Evolutionary conservation across 2,113 vertebrate species (phyloP), one percentile per base, ranked within the genome.

Genomic region (Mungos mungo): DNA sequence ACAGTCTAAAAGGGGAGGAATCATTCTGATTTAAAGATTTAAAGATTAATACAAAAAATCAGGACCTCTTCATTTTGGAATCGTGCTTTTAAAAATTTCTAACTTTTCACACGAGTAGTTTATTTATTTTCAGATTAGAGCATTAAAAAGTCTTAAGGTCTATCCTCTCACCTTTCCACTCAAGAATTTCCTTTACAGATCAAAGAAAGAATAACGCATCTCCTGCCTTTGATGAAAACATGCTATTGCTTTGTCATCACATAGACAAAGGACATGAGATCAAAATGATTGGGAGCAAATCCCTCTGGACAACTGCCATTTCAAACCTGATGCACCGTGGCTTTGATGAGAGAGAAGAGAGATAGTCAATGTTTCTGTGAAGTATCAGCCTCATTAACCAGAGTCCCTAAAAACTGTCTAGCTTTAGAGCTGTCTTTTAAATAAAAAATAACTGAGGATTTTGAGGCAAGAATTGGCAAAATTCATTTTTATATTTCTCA

Each of bases 201-300:
- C 96, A 98, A 97, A 98, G 96, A 76, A 92, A 87, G 65, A 96
- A 95, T 83, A 95, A 86, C 41, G 57, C n/a, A 72, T n/a, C 94
- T 97, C 83, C 84, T 83, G 74, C 89, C 92, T 97, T 97, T 96
- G 92, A 94, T 92, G 74, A 72, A 71, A 95, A 57, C 79, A 71
- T 41, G 76, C 87, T 80, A 45, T 88, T 86, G 35, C 79, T 97
- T 96, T 96, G 79, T 93, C 90, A 90, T 96, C 96, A 90, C 66
- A 13, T 69, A 95, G 93, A 98, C 90, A 97, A 97, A 97, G 86
- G 79, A 38, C 79, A 81, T 82, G 45, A 82, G 93, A 93, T 94
- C 91, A 96, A 86, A 92, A 86, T 66, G 63, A 87, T 76, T 57
- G 60, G 93, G 65, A 92, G 92, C 74, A 96, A 97, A 97, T 97